Conservation (phyloP, 2,888 invertebrate species). For the Dryobotodes eremita region DNA sequence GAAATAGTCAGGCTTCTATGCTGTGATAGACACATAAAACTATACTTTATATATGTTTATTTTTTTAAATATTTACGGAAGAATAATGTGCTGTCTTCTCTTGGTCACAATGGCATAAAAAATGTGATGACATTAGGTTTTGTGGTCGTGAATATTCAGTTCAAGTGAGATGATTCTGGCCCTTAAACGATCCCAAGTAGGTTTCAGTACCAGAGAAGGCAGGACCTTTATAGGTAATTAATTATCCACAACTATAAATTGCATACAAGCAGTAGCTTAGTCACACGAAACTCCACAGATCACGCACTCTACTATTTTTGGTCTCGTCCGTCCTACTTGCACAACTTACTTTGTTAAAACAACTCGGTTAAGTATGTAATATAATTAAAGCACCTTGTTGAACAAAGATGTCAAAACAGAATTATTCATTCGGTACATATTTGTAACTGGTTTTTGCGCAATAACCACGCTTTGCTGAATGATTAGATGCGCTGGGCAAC, state of each 20-base stretch:
- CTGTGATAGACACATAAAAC: slow-evolving; percentile 8
- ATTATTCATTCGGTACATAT: slow-evolving; percentile 63
- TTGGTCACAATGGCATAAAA: not conserved
- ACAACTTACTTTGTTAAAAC: slow-evolving; percentile 51
- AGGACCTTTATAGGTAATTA: not conserved
- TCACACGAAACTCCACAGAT: slow-evolving; percentile 30
- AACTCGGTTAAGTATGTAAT: slow-evolving; percentile 47
- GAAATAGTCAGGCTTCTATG: slow-evolving; percentile 12
- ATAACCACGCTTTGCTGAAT: slow-evolving; percentile 77
- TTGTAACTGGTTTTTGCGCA: slow-evolving; percentile 74
- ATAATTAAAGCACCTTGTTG: slow-evolving; percentile 66
- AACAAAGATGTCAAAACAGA: slow-evolving; percentile 62
- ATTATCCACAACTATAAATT: slow-evolving; percentile 11
- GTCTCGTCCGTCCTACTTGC: slow-evolving; percentile 48
- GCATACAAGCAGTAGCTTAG: slow-evolving; percentile 23
- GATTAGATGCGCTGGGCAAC: slow-evolving; percentile 82
- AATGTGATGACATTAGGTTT: not conserved
- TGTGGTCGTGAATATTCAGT: not conserved
- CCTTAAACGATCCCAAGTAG: not conserved
- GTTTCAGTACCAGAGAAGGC: not conserved
- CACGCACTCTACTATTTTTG: slow-evolving; percentile 35
- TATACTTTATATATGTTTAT: not conserved
- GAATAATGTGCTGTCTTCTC: not conserved
- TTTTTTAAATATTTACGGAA: not conserved
- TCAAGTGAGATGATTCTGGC: not conserved